A percentile compares a stretch with the other conserved stretches of the same genome.
phyloP scores from a whole-genome alignment of 1,140 invertebrate species.

The Palaemon carinicauda region DNA sequence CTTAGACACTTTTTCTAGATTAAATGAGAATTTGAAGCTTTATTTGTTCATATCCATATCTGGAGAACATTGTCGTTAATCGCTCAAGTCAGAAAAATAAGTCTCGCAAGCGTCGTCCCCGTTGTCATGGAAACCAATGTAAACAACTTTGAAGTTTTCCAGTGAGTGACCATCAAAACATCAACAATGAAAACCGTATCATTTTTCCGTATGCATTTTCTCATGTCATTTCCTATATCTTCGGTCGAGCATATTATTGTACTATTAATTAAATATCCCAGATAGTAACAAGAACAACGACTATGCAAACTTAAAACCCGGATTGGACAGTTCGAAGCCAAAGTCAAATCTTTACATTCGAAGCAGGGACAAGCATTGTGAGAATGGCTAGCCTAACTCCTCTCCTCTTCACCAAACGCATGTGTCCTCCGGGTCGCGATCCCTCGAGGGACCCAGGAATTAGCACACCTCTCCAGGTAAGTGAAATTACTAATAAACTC shows the following conservation, averaged over 20 bases:
- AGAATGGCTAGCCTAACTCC: constrained; percentile 50
- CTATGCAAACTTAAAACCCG: background rate
- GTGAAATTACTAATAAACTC: background rate
- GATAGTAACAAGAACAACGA: background rate
- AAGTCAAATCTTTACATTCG: background rate
- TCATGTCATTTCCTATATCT: background rate
- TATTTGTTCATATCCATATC: background rate
- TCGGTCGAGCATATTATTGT: background rate
- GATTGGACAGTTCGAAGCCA: background rate
- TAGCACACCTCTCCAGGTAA: constrained; percentile 48
- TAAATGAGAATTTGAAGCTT: background rate
- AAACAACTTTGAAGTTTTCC: constrained; percentile 23
- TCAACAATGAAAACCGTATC: background rate
- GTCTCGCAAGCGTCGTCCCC: background rate
- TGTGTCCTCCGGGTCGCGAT: constrained; percentile 43
- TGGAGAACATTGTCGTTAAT: background rate
- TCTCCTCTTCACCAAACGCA: constrained; percentile 53
- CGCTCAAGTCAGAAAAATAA: background rate
- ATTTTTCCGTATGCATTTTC: background rate
- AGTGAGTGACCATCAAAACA: background rate
- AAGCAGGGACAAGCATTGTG: too few relatives aligned
- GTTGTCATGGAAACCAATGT: constrained; percentile 34
- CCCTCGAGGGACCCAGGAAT: constrained; percentile 36
- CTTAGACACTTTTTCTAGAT: too few relatives aligned
- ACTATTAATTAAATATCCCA: background rate